Percentiles rank a stretch among this genome's conserved stretches.
Evolutionary conservation across 2,113 vertebrate genomes (phyloP).

Genomic region (Heterotis niloticus): DNA sequence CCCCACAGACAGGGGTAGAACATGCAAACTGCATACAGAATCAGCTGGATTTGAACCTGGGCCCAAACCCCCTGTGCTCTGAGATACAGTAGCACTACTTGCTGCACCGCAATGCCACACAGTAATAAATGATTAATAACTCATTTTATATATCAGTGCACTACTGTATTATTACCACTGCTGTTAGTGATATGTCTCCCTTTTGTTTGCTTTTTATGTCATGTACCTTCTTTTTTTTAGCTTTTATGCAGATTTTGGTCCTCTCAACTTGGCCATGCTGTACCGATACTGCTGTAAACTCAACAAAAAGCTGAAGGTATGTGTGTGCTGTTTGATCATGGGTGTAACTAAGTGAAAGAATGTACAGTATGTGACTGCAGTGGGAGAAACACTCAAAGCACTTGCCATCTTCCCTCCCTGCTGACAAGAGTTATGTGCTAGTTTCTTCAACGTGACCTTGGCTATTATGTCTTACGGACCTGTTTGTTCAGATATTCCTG

Average conservation of each 20-base stretch:
- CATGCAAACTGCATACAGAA: no score
- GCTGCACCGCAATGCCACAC: no score
- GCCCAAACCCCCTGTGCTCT: no score
- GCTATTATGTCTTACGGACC: no score
- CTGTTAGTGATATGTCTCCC: not conserved
- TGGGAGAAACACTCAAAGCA: constrained; percentile 16
- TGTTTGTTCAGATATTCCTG: no score
- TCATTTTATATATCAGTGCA: no score
- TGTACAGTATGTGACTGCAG: constrained; percentile 42
- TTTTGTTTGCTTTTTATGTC: not conserved
- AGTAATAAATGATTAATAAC: no score
- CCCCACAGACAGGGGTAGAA: no score
- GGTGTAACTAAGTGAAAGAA: constrained; percentile 37
- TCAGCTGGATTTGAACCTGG: no score
- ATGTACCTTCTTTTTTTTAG: constrained; percentile 55
- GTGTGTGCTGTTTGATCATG: constrained; percentile 19
- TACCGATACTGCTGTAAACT: constrained; percentile 97
- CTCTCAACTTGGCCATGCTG: constrained; percentile 88
- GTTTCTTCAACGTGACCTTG: no score
- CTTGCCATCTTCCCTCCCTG: constrained; percentile 18
- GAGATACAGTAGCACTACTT: no score
- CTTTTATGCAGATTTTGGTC: constrained; percentile 97
- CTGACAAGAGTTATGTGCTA: not conserved
- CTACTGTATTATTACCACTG: not conserved
- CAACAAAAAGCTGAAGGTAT: constrained; percentile 95